Evolutionary conservation across 2,888 invertebrate genomes (phyloP).

Genomic region (Diplolepis rosae): DNA sequence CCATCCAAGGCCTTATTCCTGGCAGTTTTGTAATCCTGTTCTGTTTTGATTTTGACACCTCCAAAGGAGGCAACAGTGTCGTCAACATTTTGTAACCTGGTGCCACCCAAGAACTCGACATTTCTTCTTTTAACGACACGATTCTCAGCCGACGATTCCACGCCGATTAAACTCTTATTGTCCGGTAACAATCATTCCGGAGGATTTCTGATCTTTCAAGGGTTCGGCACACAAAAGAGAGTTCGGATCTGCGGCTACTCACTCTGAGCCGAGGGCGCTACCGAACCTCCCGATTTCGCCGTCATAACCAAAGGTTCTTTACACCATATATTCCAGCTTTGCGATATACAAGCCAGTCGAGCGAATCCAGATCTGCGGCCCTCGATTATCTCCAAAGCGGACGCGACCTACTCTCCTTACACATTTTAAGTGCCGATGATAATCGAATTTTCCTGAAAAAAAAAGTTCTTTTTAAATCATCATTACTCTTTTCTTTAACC

Average conservation of each 20-base stretch:
- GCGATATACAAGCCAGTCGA: conserved; percentile 33
- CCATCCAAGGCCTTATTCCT: conserved; percentile 55
- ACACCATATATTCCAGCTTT: conserved; percentile 34
- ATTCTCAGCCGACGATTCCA: not conserved
- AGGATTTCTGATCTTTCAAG: conserved; percentile 23
- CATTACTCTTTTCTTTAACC: not conserved
- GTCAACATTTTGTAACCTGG: conserved; percentile 44
- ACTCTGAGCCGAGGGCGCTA: conserved; percentile 30
- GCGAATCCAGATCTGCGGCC: conserved; percentile 42
- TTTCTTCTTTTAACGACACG: conserved; percentile 32
- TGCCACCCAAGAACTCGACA: conserved; percentile 43
- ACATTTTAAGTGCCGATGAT: conserved; percentile 26
- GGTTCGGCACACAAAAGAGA: conserved; percentile 47
- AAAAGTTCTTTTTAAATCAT: conserved; percentile 5
- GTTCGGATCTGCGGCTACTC: conserved; percentile 40
- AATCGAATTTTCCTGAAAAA: conserved; percentile 30
- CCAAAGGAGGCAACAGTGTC: conserved; percentile 37
- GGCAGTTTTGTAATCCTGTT: conserved; percentile 8
- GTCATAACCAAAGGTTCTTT: conserved; percentile 62
- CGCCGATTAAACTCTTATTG: not conserved
- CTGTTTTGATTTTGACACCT: conserved; percentile 34
- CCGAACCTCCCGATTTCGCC: conserved; percentile 66
- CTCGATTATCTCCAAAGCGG: conserved; percentile 2
- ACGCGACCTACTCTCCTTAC: conserved; percentile 17
- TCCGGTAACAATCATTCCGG: not conserved